Conservation (phyloP, 1,140 invertebrate genomes). For the Apis laboriosa region DNA sequence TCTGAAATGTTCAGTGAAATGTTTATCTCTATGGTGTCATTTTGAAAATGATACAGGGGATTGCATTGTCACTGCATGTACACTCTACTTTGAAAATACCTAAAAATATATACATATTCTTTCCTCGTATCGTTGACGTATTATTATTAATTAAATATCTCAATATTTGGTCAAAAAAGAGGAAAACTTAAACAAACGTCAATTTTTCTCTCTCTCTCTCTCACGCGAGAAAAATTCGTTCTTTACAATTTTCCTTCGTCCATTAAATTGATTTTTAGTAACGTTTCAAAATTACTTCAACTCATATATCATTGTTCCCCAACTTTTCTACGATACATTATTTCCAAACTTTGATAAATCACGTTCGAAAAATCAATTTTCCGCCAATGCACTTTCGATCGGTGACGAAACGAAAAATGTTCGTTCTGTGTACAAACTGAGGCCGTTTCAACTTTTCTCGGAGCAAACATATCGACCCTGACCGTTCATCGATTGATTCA, state of each 20-base stretch:
- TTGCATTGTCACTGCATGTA: neutral
- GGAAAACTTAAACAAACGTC: no score
- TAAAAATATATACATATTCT: neutral
- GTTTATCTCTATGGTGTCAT: neutral
- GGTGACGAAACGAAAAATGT: no score
- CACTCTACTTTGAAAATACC: neutral
- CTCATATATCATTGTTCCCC: constrained; percentile 18
- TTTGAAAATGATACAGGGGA: neutral
- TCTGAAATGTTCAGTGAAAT: neutral
- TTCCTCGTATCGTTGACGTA: no score
- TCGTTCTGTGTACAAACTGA: constrained; percentile 20
- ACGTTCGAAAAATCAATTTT: constrained; percentile 33
- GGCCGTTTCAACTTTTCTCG: neutral
- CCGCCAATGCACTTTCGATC: neutral
- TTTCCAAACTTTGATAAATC: constrained; percentile 35
- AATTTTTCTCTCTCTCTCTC: no score
- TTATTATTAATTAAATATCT: no score
- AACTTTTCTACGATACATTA: neutral
- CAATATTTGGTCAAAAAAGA: no score
- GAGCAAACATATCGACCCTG: neutral
- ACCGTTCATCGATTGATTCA: neutral
- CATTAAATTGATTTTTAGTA: no score
- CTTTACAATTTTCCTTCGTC: no score
- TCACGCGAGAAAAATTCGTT: no score
- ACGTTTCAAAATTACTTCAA: neutral